These are phyloP conservation scores for Ascaphus truei DNA, from an alignment of 2,113 vertebrate species.

Conservation along the genomic window DNA sequence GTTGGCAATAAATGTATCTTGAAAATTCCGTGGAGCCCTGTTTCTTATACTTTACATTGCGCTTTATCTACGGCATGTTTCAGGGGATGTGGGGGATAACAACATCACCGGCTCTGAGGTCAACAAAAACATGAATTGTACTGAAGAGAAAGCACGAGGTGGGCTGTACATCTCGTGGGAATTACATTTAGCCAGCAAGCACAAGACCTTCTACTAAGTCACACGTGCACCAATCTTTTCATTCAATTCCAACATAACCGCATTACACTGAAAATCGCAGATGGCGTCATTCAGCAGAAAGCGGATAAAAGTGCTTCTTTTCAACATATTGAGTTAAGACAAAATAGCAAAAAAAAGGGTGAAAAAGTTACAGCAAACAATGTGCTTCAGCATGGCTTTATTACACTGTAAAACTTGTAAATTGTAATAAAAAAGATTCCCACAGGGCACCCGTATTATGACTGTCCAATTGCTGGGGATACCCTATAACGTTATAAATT, in stretches of 20 bases:
- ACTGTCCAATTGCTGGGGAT: too few species aligned
- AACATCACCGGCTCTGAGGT: too few species aligned
- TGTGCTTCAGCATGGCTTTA: slow-evolving; percentile 4
- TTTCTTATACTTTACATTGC: too few species aligned
- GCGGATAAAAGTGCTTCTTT: slow-evolving; percentile 60
- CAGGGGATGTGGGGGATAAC: too few species aligned
- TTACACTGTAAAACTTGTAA: background rate
- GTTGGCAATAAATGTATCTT: too few species aligned
- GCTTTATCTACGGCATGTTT: too few species aligned
- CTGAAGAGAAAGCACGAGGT: background rate
- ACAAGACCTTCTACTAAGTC: slow-evolving; percentile 43
- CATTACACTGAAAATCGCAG: slow-evolving; percentile 67
- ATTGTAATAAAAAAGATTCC: background rate
- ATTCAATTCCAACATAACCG: slow-evolving; percentile 67
- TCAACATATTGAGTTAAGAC: slow-evolving; percentile 56
- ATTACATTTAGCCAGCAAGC: background rate
- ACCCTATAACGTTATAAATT: too few species aligned
- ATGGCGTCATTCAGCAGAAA: slow-evolving; percentile 61
- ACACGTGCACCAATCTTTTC: slow-evolving; percentile 53
- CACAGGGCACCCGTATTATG: too few species aligned
- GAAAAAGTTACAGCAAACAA: slow-evolving; percentile 43
- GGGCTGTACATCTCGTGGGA: background rate
- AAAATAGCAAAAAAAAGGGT: slow-evolving; percentile 48
- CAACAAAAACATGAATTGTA: too few species aligned
- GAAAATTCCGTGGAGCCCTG: too few species aligned